Evolutionary conservation across 2,113 vertebrate genomes (phyloP).

Genomic region (Theristicus caerulescens): DNA sequence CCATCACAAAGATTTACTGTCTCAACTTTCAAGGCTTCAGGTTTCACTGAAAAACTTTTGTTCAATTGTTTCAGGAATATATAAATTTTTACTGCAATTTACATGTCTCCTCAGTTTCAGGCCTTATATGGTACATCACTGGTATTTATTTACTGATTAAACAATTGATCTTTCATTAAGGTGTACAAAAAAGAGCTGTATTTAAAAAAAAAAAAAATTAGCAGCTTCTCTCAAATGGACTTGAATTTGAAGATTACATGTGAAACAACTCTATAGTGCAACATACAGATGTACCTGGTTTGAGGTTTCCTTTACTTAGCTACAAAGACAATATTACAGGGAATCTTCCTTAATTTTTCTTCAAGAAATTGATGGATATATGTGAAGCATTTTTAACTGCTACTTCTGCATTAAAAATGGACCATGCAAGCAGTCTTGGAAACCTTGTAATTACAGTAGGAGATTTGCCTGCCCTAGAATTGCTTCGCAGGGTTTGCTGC

Average conservation of each 20-base stretch:
- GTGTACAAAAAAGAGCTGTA: background rate
- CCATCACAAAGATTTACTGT: background rate
- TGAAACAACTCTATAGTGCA: background rate
- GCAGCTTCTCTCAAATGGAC: background rate
- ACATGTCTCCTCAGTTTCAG: background rate
- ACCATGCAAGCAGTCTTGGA: background rate
- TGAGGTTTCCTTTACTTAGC: background rate
- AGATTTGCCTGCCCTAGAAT: background rate
- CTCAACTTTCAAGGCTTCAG: background rate
- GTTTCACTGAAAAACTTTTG: background rate
- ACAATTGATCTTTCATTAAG: background rate
- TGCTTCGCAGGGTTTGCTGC: background rate
- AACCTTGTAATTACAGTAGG: background rate
- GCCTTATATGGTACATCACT: background rate
- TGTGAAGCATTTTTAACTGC: background rate
- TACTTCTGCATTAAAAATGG: background rate
- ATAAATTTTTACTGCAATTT: background rate
- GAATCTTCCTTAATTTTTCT: background rate
- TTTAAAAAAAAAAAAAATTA: background rate
- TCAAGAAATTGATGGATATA: background rate
- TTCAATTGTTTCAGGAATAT: background rate
- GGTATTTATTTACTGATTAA: background rate
- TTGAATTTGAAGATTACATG: background rate
- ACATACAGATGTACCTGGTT: background rate
- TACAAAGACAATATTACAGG: background rate